These are phyloP conservation scores for Scytalopus superciliaris DNA, from an alignment of 2,113 vertebrate genomes.

Conservation along the genomic window DNA sequence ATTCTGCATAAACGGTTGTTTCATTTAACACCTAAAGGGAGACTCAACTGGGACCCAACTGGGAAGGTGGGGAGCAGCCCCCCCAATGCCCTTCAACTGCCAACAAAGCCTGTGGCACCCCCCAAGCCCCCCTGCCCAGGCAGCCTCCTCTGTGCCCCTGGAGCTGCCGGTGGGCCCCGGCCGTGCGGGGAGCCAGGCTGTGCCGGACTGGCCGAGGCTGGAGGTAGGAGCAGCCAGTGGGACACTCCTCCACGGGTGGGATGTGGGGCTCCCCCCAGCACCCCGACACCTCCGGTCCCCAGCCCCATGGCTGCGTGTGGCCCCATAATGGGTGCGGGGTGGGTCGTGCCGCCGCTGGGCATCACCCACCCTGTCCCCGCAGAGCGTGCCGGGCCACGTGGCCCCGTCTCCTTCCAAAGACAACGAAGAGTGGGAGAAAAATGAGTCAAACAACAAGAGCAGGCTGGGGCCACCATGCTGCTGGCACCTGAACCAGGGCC, in stretches of 20 bases:
- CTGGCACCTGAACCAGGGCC: rapidly evolving
- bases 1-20: slow-evolving; percentile 29
- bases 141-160: neutral
- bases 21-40: slow-evolving; percentile 18
- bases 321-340: rapidly evolving
- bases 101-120: neutral
- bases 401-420: neutral
- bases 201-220: rapidly evolving
- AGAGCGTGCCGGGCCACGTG: rapidly evolving
- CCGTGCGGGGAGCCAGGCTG: neutral
- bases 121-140: neutral
- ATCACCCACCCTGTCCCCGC: neutral
- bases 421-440: neutral
- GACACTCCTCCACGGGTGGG: rapidly evolving
- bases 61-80: neutral
- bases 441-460: neutral
- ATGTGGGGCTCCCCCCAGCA: neutral
- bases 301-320: rapidly evolving
- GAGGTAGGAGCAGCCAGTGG: neutral
- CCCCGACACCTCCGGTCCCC: rapidly evolving
- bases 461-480: neutral
- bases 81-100: rapidly evolving
- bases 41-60: neutral
- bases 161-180: neutral
- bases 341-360: rapidly evolving